These are phyloP conservation scores for Orchesella cincta DNA, from an alignment of 1,140 invertebrate genomes.

Conservation along the genomic window DNA sequence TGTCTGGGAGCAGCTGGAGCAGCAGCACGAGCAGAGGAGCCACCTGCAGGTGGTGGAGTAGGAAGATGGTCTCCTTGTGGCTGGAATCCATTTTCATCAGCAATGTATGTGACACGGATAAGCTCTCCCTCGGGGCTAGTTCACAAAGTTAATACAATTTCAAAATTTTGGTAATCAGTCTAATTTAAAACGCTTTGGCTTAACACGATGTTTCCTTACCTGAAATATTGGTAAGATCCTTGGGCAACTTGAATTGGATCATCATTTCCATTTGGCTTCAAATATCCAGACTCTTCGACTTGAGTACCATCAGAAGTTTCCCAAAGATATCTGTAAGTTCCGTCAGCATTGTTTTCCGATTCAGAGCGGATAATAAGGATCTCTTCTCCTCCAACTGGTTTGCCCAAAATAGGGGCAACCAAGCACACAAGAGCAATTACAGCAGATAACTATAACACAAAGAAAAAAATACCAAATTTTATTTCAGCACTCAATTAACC, in stretches of 20 bases:
- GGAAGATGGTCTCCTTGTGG: constrained; percentile 57
- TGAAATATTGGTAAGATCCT: constrained; percentile 35
- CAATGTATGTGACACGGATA: constrained; percentile 22
- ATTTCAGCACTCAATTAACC: not conserved
- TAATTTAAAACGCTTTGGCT: not conserved
- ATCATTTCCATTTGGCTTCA: constrained; percentile 34
- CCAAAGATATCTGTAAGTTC: constrained; percentile 14
- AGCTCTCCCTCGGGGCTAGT: constrained; percentile 24
- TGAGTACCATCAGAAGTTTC: constrained; percentile 28
- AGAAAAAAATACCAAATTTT: not conserved
- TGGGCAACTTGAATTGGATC: constrained; percentile 44
- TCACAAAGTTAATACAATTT: no score
- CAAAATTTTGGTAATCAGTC: no score
- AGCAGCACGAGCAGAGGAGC: not conserved
- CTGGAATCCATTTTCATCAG: constrained; percentile 17
- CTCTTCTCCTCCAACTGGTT: not conserved
- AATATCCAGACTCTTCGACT: constrained; percentile 33
- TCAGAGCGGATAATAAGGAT: constrained; percentile 11
- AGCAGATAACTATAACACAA: not conserved
- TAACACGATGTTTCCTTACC: not conserved
- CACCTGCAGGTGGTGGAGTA: constrained; percentile 54
- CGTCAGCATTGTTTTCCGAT: constrained; percentile 19
- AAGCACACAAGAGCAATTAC: not conserved
- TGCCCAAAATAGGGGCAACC: not conserved
- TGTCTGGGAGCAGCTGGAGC: not conserved